Evolutionary conservation across 2,888 invertebrate genomes (phyloP).

Genomic region (Tetranychus piercei): DNA sequence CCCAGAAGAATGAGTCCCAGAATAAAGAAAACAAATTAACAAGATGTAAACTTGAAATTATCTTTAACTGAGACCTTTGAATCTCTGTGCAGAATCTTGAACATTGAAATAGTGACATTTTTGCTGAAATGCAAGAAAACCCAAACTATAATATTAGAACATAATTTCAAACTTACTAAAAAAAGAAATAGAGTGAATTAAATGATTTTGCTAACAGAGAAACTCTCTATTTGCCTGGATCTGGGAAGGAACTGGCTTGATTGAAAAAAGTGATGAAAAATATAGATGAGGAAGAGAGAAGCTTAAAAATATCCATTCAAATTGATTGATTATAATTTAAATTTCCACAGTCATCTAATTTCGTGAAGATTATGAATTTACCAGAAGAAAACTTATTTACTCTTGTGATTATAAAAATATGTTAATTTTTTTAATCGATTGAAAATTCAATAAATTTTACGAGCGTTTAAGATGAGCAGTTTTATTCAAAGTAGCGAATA

Average conservation of each 20-base stretch:
- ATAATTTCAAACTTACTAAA: background rate
- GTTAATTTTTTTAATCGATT: too few species aligned
- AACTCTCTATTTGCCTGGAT: slow-evolving; percentile 26
- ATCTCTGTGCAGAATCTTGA: slow-evolving; percentile 25
- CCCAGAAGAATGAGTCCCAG: too few species aligned
- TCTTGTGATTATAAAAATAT: too few species aligned
- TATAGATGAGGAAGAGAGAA: background rate
- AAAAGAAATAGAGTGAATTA: slow-evolving; percentile 1
- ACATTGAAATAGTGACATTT: slow-evolving; percentile 23
- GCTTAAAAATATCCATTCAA: background rate
- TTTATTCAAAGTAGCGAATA: too few species aligned
- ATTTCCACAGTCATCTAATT: background rate
- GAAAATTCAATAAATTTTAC: too few species aligned
- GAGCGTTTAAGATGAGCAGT: too few species aligned
- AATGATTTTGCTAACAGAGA: slow-evolving; percentile 20
- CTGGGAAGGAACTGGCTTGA: background rate
- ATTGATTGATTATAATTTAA: background rate
- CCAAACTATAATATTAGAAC: background rate
- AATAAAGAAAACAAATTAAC: background rate
- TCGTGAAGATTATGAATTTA: too few species aligned
- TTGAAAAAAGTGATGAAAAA: background rate
- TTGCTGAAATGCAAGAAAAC: slow-evolving; percentile 15
- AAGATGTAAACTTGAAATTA: slow-evolving; percentile 13
- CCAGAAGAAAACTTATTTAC: too few species aligned
- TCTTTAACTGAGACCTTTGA: slow-evolving; percentile 24